phyloP scores from a whole-genome alignment of 1,140 invertebrate species.

The Drosophila equinoxialis region DNA sequence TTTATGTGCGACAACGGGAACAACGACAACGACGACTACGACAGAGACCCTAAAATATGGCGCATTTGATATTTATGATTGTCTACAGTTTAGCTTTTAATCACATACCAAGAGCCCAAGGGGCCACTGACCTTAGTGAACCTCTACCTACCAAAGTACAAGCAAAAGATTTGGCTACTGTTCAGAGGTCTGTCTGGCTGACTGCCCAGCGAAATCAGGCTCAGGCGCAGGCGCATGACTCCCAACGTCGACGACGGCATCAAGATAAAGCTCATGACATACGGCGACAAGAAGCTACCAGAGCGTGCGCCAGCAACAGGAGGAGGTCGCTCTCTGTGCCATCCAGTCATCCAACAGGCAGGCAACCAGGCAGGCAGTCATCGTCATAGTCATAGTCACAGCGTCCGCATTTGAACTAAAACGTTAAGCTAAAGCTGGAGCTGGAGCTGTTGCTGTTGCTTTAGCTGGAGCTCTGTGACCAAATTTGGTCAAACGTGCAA shows the following conservation, averaged over 20 bases:
- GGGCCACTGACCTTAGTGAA: conserved; percentile 72
- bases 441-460: conserved; percentile 3
- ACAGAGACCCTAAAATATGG: conserved; percentile 71
- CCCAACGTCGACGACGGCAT: conserved; percentile 68
- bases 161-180: conserved; percentile 53
- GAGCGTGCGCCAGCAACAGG: conserved; percentile 65
- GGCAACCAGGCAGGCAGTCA: conserved; percentile 6
- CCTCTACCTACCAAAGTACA: conserved; percentile 46
- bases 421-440: conserved; percentile 13
- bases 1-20: conserved; percentile 5
- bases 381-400: conserved; percentile 37
- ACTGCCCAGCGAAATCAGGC: conserved; percentile 77
- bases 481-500: conserved; percentile 81
- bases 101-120: conserved; percentile 57
- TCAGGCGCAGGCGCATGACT: conserved; percentile 48
- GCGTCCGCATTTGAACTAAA: conserved; percentile 15
- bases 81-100: conserved; percentile 73
- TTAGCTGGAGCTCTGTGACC: conserved; percentile 33
- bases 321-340: conserved; percentile 47
- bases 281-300: conserved; percentile 80
- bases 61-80: conserved; percentile 79
- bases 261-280: conserved; percentile 79
- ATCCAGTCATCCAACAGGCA: conserved; percentile 6
- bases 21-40: not conserved
- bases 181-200: conserved; percentile 53